Conservation (phyloP, 1,140 invertebrate species). For the Thaumetopoea pityocampa region DNA sequence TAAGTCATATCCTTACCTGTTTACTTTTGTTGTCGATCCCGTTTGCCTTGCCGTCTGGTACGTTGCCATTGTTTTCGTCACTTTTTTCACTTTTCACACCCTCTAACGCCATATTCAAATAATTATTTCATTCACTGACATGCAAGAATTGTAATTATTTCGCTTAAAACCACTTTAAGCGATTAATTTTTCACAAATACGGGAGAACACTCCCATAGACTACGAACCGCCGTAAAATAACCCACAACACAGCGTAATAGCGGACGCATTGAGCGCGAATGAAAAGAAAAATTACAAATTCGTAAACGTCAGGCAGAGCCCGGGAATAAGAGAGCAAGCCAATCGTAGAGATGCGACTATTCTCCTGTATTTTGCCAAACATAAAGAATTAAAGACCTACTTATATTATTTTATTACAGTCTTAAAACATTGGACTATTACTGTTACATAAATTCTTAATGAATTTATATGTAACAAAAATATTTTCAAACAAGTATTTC, state of each 20-base stretch:
- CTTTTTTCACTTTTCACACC: slow-evolving; percentile 74
- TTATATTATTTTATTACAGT: too few relatives aligned
- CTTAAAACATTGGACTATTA: too few relatives aligned
- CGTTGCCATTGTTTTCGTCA: slow-evolving; percentile 68
- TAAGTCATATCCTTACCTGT: slow-evolving; percentile 53
- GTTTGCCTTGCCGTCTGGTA: slow-evolving; percentile 63
- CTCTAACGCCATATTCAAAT: slow-evolving; percentile 71
- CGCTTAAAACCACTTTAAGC: slow-evolving; percentile 49
- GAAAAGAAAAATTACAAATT: slow-evolving; percentile 47
- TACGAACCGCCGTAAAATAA: slow-evolving; percentile 46
- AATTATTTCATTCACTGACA: slow-evolving; percentile 67
- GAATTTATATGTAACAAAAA: too few relatives aligned
- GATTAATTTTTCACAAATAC: slow-evolving; percentile 55
- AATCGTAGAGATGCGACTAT: slow-evolving; percentile 13
- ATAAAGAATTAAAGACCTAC: too few relatives aligned
- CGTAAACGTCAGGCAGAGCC: too few relatives aligned
- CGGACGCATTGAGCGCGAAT: slow-evolving; percentile 67
- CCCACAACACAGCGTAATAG: slow-evolving; percentile 37
- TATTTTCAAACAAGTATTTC: too few relatives aligned
- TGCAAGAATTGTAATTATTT: slow-evolving; percentile 53
- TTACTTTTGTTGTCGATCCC: slow-evolving; percentile 72
- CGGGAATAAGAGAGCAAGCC: slow-evolving; percentile 23
- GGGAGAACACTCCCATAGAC: slow-evolving; percentile 60
- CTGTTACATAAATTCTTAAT: too few relatives aligned
- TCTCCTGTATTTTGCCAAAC: slow-evolving; percentile 10